Percentiles rank a stretch among this genome's conserved stretches.
phyloP scores from a whole-genome alignment of 2,113 vertebrate species.

The Laticauda laticaudata region DNA sequence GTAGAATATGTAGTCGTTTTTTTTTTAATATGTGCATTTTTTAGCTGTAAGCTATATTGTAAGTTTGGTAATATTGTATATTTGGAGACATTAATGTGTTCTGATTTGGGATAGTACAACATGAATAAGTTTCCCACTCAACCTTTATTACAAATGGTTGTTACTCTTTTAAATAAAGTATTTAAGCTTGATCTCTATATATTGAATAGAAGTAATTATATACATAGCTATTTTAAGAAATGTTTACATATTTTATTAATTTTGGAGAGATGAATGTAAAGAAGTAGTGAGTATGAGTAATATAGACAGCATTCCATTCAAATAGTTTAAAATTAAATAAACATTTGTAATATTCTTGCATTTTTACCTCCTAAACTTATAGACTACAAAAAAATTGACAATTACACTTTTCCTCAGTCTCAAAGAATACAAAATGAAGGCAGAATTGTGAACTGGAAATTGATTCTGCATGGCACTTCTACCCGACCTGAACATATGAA shows the following conservation, averaged over 20 bases:
- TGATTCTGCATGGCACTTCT: constrained; percentile 92
- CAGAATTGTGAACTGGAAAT: constrained; percentile 90
- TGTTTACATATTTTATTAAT: neutral
- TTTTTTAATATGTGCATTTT: neutral
- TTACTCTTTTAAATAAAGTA: neutral
- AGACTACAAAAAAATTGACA: neutral
- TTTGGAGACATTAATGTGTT: neutral
- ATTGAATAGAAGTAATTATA: neutral
- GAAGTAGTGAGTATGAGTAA: neutral
- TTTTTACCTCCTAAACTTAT: neutral
- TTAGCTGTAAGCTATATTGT: neutral
- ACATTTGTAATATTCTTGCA: neutral
- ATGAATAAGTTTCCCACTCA: neutral
- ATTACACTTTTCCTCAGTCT: constrained; percentile 73
- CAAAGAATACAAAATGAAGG: constrained; percentile 91
- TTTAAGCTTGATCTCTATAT: neutral
- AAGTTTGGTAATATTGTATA: neutral
- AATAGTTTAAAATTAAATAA: neutral
- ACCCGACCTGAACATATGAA: constrained; percentile 90
- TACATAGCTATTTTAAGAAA: neutral
- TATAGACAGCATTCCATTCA: neutral
- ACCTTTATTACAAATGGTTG: neutral
- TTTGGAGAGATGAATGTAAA: neutral
- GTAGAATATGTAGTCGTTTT: neutral
- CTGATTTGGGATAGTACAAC: neutral